These are phyloP conservation scores for Bergia puertoricense DNA, from an alignment of 92 coral and sea anemone species.

Conservation along the genomic window DNA sequence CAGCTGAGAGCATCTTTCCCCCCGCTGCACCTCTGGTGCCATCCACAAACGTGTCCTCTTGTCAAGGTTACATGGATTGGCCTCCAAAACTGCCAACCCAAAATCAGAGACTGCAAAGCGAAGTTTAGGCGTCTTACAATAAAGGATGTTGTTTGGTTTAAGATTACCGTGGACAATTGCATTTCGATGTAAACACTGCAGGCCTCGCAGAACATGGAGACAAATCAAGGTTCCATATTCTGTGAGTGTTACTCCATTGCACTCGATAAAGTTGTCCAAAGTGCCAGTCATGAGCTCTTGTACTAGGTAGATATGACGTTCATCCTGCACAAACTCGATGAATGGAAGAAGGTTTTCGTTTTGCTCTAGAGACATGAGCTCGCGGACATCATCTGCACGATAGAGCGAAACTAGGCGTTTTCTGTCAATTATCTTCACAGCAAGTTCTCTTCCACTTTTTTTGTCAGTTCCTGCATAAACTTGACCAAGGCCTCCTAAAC, in stretches of 20 bases:
- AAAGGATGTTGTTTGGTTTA: slow-evolving; percentile 10
- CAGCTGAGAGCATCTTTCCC: neutral
- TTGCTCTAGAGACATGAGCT: slow-evolving; percentile 1
- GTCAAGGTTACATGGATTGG: neutral
- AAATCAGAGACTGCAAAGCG: slow-evolving; percentile 14
- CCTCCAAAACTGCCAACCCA: neutral
- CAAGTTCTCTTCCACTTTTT: neutral
- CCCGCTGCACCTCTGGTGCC: slow-evolving; percentile 26
- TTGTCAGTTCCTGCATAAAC: slow-evolving; percentile 14
- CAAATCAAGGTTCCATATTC: neutral
- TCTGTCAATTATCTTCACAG: slow-evolving; percentile 10
- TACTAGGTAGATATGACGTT: neutral
- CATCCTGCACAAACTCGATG: neutral
- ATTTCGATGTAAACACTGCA: slow-evolving; percentile 2
- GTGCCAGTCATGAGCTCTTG: slow-evolving; percentile 16
- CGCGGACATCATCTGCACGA: neutral
- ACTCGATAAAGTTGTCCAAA: slow-evolving; percentile 12
- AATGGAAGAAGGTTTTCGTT: neutral
- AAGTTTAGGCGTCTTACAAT: neutral
- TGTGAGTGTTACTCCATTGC: neutral
- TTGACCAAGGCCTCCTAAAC: slow-evolving; percentile 2
- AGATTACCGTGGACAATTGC: slow-evolving; percentile 18
- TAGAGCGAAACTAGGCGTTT: neutral
- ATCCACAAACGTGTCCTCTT: slow-evolving; percentile 7
- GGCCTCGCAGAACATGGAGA: slow-evolving; percentile 25